These are phyloP conservation scores for Ctenomys sociabilis DNA, from an alignment of 2,113 vertebrate species.

Conservation along the genomic window DNA sequence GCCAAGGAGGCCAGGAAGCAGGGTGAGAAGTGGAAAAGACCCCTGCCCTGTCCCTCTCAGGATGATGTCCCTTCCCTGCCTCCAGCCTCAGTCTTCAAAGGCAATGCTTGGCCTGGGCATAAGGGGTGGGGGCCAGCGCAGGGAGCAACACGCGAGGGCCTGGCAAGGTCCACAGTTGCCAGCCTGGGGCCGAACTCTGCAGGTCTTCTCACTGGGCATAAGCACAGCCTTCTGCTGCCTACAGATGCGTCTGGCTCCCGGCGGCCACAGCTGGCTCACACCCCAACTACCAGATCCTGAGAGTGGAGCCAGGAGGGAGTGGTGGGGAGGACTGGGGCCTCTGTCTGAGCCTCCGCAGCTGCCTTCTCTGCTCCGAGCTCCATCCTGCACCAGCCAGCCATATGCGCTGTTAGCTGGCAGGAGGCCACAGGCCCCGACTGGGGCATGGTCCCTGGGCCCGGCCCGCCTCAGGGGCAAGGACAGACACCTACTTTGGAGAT, in stretches of 20 bases:
- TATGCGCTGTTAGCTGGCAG: background rate
- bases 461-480: background rate
- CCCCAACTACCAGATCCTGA: background rate
- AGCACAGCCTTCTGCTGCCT: accelerated
- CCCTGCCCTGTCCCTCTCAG: background rate
- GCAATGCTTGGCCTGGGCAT: accelerated
- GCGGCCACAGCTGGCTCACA: background rate
- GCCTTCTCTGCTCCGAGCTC: background rate
- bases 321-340: accelerated
- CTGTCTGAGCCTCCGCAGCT: accelerated
- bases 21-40: background rate
- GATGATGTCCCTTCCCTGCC: background rate
- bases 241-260: too few species aligned
- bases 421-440: too few species aligned
- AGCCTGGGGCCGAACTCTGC: background rate
- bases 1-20: accelerated
- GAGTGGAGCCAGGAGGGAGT: background rate
- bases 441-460: accelerated
- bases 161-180: accelerated
- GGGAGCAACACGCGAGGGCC: background rate
- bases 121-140: too few species aligned
- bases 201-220: too few species aligned
- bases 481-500: constrained; percentile 92
- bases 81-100: background rate
- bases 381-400: background rate